These are phyloP conservation scores for Monomorium pharaonis DNA, from an alignment of 1,140 invertebrate genomes.

Conservation along the genomic window DNA sequence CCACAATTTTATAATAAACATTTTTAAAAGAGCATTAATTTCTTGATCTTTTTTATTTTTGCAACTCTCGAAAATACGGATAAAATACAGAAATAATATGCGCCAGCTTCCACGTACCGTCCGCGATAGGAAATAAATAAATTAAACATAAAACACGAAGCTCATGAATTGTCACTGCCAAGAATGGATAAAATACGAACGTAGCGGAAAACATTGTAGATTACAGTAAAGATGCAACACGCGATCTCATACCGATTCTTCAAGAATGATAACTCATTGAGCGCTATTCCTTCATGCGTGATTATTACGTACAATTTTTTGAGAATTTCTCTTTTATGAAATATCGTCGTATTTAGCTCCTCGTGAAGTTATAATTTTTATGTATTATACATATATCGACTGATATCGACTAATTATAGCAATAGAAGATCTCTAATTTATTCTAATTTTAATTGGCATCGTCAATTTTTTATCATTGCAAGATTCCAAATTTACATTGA, in stretches of 20 bases:
- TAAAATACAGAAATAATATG: background rate
- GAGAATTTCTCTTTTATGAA: background rate
- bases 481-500: background rate
- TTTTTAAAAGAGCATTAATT: background rate
- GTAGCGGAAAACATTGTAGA: slow-evolving; percentile 15
- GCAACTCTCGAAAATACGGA: background rate
- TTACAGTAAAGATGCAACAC: slow-evolving; percentile 12
- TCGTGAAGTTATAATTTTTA: background rate
- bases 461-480: background rate
- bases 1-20: slow-evolving; percentile 42
- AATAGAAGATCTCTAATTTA: slow-evolving; percentile 14
- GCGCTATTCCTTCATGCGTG: background rate
- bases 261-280: background rate
- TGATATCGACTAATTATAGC: slow-evolving; percentile 14
- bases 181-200: slow-evolving; percentile 53
- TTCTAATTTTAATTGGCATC: slow-evolving; percentile 35
- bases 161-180: slow-evolving; percentile 62
- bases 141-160: slow-evolving; percentile 6
- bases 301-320: background rate
- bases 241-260: slow-evolving; percentile 33
- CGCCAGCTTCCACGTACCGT: slow-evolving; percentile 7
- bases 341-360: slow-evolving; percentile 4
- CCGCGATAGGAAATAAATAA: slow-evolving; percentile 12
- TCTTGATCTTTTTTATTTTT: background rate
- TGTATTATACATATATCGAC: background rate